These are phyloP conservation scores for Himalopsyche japonica DNA, from an alignment of 2,888 invertebrate species.

Conservation along the genomic window DNA sequence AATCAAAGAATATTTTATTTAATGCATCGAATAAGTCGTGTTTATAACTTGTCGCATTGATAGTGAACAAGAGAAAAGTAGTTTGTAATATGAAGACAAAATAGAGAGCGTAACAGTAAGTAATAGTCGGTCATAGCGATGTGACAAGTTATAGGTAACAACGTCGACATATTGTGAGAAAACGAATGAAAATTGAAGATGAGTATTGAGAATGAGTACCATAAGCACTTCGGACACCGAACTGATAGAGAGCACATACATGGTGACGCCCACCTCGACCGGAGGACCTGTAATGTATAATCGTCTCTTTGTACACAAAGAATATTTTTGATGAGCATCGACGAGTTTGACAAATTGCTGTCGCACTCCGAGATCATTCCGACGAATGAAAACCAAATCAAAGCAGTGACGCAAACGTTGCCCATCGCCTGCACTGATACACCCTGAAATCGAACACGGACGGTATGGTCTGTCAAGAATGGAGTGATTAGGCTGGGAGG, in stretches of 20 bases:
- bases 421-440: conserved; percentile 38
- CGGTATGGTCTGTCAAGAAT: not conserved
- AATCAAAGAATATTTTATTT: conserved; percentile 42
- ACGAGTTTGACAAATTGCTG: not conserved
- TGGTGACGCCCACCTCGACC: conserved; percentile 96
- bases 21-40: conserved; percentile 6
- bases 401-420: conserved; percentile 42
- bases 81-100: conserved; percentile 45
- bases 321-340: not conserved
- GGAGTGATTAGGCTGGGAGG: conserved; percentile 44
- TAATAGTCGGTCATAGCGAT: conserved; percentile 48
- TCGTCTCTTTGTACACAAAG: conserved; percentile 43
- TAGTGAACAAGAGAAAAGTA: conserved; percentile 45
- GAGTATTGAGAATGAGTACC: conserved; percentile 69
- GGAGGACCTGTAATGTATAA: conserved; percentile 85
- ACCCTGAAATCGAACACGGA: conserved; percentile 24
- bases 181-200: conserved; percentile 45
- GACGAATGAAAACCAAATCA: conserved; percentile 42
- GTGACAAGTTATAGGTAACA: conserved; percentile 40
- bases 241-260: conserved; percentile 98
- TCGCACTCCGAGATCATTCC: conserved; percentile 4
- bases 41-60: conserved; percentile 41
- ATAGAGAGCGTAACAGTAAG: conserved; percentile 58
- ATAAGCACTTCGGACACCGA: conserved; percentile 98
- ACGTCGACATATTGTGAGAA: conserved; percentile 40